Percentiles rank a stretch among this genome's conserved stretches.
These are phyloP conservation scores for Tonatia bakeri DNA, from an alignment of 2,113 vertebrate genomes.

Conservation along the genomic window DNA sequence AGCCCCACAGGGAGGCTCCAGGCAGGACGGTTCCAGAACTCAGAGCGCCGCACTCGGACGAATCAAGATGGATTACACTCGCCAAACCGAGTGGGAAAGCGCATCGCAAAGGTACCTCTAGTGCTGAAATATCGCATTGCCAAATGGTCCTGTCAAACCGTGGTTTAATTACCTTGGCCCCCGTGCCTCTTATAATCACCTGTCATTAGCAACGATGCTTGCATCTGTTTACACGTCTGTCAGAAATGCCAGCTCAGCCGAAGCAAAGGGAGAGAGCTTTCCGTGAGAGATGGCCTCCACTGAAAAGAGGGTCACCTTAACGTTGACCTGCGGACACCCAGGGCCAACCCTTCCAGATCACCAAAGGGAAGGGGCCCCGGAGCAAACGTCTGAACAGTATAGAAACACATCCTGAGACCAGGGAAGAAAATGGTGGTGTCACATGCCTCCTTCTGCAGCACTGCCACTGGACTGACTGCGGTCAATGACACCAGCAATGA, in stretches of 20 bases:
- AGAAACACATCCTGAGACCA: neutral
- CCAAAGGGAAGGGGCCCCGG: neutral
- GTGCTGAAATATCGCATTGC: slow-evolving; percentile 89
- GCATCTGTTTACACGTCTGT: slow-evolving; percentile 97
- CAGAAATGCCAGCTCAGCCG: slow-evolving; percentile 83
- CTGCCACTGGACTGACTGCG: neutral
- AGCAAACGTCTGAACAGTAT: neutral
- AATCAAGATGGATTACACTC: slow-evolving; percentile 84
- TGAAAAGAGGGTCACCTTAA: slow-evolving; percentile 64
- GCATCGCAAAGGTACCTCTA: slow-evolving; percentile 87
- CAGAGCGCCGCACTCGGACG: slow-evolving; percentile 68
- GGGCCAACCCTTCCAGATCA: neutral
- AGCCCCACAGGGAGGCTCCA: neutral
- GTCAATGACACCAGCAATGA: neutral
- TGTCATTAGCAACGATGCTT: slow-evolving; percentile 93
- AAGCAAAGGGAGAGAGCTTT: slow-evolving; percentile 76
- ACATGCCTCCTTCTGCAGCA: neutral
- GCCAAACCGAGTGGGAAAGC: slow-evolving; percentile 82
- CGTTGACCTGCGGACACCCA: neutral
- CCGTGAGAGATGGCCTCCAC: slow-evolving; percentile 75
- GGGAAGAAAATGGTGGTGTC: neutral
- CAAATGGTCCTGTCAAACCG: slow-evolving; percentile 96
- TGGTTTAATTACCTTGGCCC: slow-evolving; percentile 97
- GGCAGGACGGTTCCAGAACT: slow-evolving; percentile 66
- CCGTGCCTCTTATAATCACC: slow-evolving; percentile 96